Percentiles rank a stretch among this genome's conserved stretches.
These are phyloP conservation scores for Philotrypesis tridentata DNA, from an alignment of 1,140 invertebrate genomes.

Conservation along the genomic window DNA sequence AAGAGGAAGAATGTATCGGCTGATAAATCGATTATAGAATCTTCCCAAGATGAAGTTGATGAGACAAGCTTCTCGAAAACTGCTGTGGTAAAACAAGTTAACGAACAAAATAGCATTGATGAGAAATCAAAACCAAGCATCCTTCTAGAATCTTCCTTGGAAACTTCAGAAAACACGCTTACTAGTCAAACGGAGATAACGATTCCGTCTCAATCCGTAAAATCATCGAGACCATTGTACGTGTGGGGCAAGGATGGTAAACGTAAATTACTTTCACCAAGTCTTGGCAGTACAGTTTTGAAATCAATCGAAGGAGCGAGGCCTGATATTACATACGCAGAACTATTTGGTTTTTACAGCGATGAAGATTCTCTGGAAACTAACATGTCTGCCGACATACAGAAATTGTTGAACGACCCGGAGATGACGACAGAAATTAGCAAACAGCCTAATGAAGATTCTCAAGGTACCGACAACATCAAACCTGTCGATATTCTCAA, in stretches of 20 bases:
- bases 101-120: neutral
- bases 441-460: slow-evolving; percentile 36
- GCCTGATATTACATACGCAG: neutral
- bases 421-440: slow-evolving; percentile 55
- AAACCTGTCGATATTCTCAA: slow-evolving; percentile 5
- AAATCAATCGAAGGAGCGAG: slow-evolving; percentile 3
- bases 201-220: neutral
- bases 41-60: neutral
- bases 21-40: neutral
- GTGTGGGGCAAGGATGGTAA: neutral
- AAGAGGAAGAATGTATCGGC: neutral
- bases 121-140: neutral
- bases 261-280: slow-evolving; percentile 8
- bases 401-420: slow-evolving; percentile 60
- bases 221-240: neutral
- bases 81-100: neutral
- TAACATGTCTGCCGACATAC: slow-evolving; percentile 59
- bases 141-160: neutral
- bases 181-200: neutral
- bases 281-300: slow-evolving; percentile 19
- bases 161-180: neutral
- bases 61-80: neutral
- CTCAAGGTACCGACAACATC: neutral
- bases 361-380: slow-evolving; percentile 60
- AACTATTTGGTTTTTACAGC: slow-evolving; percentile 57